Base-by-base conservation (phyloP, 1,140 invertebrate genomes). In the Metaphire vulgaris region DNA sequence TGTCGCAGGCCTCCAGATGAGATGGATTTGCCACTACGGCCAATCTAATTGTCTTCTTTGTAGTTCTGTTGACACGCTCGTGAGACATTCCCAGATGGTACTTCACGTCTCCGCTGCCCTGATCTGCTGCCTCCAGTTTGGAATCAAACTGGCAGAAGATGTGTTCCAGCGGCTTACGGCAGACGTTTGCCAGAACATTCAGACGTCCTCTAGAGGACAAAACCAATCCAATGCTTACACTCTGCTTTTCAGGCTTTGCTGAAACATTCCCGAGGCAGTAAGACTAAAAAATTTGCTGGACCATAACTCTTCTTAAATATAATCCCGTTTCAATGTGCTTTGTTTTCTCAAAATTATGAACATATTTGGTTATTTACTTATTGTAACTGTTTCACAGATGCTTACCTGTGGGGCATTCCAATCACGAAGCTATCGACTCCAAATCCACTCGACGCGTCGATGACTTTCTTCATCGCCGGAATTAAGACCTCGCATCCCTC, bases 401-500 rank as follows among this genome's bases (percentile, higher is more conserved):
- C 77, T 67, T 73, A 86, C 84, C 89, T 91, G 88, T 99, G 98
- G 16, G 98, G 96, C 97, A 99, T 99, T 81, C 97, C 97, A 91
- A 99, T 97, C 21, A 99, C 93, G 79, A 99, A 92, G 30, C 94
- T 98, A 85, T 99, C 97, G 0, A 99, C 95, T 15, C 98, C 97
- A 32, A 94, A 87, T 79, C 94, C 92, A 15, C 95, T 98, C 21
- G 95, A 98, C 73, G 92, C 92, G 86, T 99, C 98, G 81, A 99
- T 99, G 32, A 99, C 91, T 84, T 96, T 92, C 87, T 99, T 99
- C 92, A 99, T 95, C 0, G 95, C 95, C 0, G 98, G 97, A 79
- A 99, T 99, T 69, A 99, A 88, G 81, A 98, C 98, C 89, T 99
- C 98, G 87, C 96, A 97, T 64, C 98, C 98, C 87, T 99, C 98